phyloP scores from a whole-genome alignment of 2,113 vertebrate genomes.

The Boleophthalmus pectinirostris region DNA sequence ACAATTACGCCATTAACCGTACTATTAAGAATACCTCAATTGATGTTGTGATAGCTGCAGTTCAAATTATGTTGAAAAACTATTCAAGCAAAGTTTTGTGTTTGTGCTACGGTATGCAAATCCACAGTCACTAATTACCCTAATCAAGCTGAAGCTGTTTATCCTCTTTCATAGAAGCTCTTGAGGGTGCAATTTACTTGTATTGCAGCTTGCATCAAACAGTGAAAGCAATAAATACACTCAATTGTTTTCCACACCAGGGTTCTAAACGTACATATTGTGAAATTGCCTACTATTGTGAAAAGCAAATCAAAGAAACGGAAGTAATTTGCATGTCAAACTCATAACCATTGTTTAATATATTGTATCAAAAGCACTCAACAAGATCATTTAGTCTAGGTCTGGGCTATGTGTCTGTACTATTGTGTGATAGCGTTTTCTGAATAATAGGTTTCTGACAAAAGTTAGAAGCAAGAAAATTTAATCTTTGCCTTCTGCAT shows the following conservation, averaged over 20 bases:
- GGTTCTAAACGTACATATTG: not conserved
- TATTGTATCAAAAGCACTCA: not conserved
- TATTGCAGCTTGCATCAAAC: not conserved
- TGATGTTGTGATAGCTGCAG: not conserved
- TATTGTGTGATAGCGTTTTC: not conserved
- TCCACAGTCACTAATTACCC: not conserved
- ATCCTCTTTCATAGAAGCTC: not conserved
- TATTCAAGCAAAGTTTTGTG: not conserved
- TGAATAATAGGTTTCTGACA: too few species aligned
- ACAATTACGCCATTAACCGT: not conserved
- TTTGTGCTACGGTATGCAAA: not conserved
- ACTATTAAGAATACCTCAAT: not conserved
- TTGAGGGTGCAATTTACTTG: conserved; percentile 3
- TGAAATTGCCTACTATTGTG: not conserved
- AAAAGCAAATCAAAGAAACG: not conserved
- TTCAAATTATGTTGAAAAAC: not conserved
- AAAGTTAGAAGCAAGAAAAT: not conserved
- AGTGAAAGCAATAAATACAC: conserved; percentile 2
- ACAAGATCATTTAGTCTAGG: not conserved
- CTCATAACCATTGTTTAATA: not conserved
- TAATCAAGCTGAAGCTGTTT: conserved; percentile 1
- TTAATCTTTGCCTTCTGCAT: not conserved
- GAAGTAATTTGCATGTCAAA: not conserved
- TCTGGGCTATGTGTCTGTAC: not conserved
- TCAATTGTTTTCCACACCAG: not conserved